Base-by-base conservation (phyloP, 2,888 invertebrate species). In the Erynnis tages region DNA sequence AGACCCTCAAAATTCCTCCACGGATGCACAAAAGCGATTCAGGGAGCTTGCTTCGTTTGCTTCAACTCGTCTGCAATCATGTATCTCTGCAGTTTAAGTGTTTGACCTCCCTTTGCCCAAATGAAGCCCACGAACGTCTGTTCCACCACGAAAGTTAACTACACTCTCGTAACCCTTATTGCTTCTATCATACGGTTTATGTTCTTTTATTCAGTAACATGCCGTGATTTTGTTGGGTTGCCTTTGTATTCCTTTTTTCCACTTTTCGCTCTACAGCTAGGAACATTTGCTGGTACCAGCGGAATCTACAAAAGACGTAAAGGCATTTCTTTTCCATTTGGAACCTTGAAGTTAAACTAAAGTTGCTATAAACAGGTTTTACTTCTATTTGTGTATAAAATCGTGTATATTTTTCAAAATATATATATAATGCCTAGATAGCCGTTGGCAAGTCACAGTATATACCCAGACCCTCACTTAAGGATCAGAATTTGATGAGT, bases 41-140 rank as follows among this genome's bases (percentile, higher is more conserved):
- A 82, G 75, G 74, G 79, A 76, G 73, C 79, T 81, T 75, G 82
- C 82, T 82, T 82, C 82, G 82, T 83, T 84, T 83, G 80, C 80
- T 66, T 74, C 78, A 76, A 83, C 82, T 82, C 80, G 77, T 75
- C 76, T 80, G 82, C 82, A 82, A 83, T 83, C 82, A 82, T 82
- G 82, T 83, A 83, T 84, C 83, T 82, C 79, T 49, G 41, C 38
- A 50, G 55, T 58, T 82, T 82, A 83, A 83, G 82, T 82, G 83
- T 82, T 82, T 82, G 81, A 80, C 81, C 81, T 80, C 80, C 80
- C 82, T 82, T 79, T 78, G 55, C 82, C 83, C 78, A 83, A 83
- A 84, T 82, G 83, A 83, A 82, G 76, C 82, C 79, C 76, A 78
- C 77, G 76, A 79, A 81, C 40, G 50, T 71, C 69, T 71, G 71